These are phyloP conservation scores for Microtus pennsylvanicus DNA, from an alignment of 2,113 vertebrate genomes.

Conservation along the genomic window DNA sequence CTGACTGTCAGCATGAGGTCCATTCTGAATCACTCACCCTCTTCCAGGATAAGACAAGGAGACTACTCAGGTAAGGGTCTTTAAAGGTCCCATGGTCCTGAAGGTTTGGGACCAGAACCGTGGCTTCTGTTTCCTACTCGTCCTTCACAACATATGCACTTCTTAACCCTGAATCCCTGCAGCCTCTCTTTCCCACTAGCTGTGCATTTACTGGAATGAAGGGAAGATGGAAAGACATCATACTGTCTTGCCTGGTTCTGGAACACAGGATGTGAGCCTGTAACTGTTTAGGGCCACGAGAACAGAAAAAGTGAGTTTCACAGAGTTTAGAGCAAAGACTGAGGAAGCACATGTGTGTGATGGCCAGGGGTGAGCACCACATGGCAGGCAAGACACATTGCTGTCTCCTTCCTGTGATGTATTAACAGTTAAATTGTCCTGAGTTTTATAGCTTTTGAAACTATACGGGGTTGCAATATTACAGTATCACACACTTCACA, in stretches of 20 bases:
- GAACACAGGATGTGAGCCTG: slow-evolving; percentile 44
- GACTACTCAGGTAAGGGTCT: neutral
- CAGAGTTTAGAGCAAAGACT: neutral
- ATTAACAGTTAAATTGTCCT: slow-evolving; percentile 22
- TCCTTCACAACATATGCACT: slow-evolving; percentile 11
- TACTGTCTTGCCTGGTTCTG: neutral
- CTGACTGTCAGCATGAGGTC: neutral
- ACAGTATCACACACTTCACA: slow-evolving; percentile 50
- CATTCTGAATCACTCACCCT: neutral
- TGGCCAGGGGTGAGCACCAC: neutral
- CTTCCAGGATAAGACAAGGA: neutral
- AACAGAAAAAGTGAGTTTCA: slow-evolving; percentile 7
- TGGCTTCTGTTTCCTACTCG: slow-evolving; percentile 22
- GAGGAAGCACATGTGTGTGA: neutral
- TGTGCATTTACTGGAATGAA: neutral
- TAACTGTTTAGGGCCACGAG: neutral
- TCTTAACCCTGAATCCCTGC: neutral
- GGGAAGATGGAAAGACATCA: neutral
- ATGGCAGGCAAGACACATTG: neutral
- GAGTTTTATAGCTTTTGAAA: slow-evolving; percentile 45
- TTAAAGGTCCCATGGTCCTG: neutral
- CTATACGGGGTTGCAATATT: slow-evolving; percentile 6
- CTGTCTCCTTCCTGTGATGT: slow-evolving; percentile 46
- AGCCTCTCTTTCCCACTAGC: neutral
- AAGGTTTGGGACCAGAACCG: neutral